Percentiles rank a stretch among this genome's conserved stretches.
Evolutionary conservation across 2,888 invertebrate species (phyloP).

Genomic region (Antheraea yamamai): DNA sequence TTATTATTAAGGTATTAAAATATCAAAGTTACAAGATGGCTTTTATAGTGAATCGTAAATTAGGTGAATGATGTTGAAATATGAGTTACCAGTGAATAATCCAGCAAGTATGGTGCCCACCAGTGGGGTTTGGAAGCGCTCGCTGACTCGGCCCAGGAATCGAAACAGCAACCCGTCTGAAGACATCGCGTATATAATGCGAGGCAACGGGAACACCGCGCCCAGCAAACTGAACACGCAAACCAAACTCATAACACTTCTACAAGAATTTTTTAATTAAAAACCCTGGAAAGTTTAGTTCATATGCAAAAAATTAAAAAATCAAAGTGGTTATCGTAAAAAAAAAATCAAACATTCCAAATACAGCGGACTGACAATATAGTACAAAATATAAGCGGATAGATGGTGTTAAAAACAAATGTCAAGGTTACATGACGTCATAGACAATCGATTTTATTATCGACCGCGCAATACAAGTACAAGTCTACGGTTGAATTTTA

Average conservation of each 20-base stretch:
- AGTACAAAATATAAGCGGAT: too few species aligned
- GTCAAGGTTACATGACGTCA: too few species aligned
- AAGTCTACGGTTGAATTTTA: too few species aligned
- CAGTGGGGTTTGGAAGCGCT: constrained; percentile 89
- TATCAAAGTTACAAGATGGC: too few species aligned
- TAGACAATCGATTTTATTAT: too few species aligned
- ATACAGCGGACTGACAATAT: too few species aligned
- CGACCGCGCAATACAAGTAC: too few species aligned
- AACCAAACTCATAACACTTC: neutral
- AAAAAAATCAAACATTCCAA: too few species aligned
- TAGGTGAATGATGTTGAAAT: neutral
- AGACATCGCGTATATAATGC: constrained; percentile 95
- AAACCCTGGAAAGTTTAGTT: neutral
- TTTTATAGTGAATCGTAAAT: too few species aligned
- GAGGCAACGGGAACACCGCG: constrained; percentile 92
- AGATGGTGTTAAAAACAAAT: too few species aligned
- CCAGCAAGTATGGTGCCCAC: constrained; percentile 89
- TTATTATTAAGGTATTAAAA: too few species aligned
- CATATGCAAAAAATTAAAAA: neutral
- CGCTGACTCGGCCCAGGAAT: constrained; percentile 87
- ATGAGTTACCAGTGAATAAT: constrained; percentile 84
- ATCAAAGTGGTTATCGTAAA: neutral
- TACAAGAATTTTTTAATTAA: neutral
- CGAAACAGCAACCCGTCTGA: constrained; percentile 91
- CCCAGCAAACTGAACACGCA: constrained; percentile 85